These are phyloP conservation scores for Holacanthus passer DNA, from an alignment of 2,113 vertebrate species.

Conservation along the genomic window DNA sequence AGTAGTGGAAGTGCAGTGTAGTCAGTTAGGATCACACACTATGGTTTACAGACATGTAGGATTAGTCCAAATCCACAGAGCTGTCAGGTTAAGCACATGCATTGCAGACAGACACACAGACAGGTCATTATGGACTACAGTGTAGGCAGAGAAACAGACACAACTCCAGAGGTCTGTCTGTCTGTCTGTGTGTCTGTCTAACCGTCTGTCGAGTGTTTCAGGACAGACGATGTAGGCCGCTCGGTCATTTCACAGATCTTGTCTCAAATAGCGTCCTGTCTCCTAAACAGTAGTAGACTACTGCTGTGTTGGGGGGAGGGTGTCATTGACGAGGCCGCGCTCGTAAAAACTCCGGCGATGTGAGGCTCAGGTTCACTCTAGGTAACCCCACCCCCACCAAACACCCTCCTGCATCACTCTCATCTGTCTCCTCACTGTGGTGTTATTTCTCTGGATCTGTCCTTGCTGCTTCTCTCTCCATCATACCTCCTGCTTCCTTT, in stretches of 20 bases:
- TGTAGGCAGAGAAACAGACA: conserved; percentile 85
- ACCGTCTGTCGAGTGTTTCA: conserved; percentile 83
- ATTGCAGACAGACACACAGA: conserved; percentile 86
- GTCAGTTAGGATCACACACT: conserved; percentile 51
- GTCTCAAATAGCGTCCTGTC: conserved; percentile 75
- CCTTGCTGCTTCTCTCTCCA: conserved; percentile 29
- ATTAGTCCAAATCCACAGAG: conserved; percentile 54
- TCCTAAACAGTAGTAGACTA: conserved; percentile 65
- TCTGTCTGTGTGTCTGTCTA: conserved; percentile 88
- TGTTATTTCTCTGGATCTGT: conserved; percentile 44
- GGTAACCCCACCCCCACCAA: conserved; percentile 70
- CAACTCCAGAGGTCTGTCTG: conserved; percentile 86
- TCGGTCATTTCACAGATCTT: conserved; percentile 76
- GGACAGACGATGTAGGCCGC: conserved; percentile 83
- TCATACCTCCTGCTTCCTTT: conserved; percentile 32
- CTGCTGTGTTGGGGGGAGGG: conserved; percentile 68
- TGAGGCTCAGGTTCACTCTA: conserved; percentile 80
- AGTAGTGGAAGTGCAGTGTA: conserved; percentile 31
- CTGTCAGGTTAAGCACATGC: conserved; percentile 71
- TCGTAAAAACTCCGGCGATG: conserved; percentile 73
- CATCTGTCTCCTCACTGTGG: conserved; percentile 53
- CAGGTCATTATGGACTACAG: conserved; percentile 80
- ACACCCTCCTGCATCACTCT: conserved; percentile 49
- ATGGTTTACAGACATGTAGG: conserved; percentile 30
- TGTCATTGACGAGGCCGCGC: conserved; percentile 67